Evolutionary conservation across 2,888 invertebrate species (phyloP), one percentile per base, ranked within the genome.

Genomic region (Hydrotaea diabolus): DNA sequence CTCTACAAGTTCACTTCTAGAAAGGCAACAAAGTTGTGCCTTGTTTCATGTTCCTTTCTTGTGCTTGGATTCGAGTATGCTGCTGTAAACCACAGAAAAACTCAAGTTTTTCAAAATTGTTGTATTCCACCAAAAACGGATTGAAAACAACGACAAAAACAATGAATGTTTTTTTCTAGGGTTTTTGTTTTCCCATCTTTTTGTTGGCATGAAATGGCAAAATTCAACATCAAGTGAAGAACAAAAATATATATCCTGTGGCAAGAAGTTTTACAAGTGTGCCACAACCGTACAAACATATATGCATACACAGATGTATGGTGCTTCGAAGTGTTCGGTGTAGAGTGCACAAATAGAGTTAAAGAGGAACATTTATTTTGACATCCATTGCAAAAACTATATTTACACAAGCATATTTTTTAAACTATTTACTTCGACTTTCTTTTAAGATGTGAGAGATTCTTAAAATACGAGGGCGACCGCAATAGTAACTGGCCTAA

Each of bases 71-170:
- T n/a, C n/a, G n/a, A n/a, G n/a, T n/a, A 31, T 7, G n/a, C 49
- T 49, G 8, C n/a, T 49, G 43, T n/a, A 49, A 49, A 49, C 49
- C 49, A n/a, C 49, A 49, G 49, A n/a, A 49, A 49, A 49, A 49
- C 49, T 49, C n/a, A 13, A 13, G 49, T 49, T 49, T 49, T n/a
- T 13, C 49, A 13, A 49, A 49, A 49, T 49, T 49, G 8, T 49
- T 15, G 49, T 49, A n/a, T 49, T 49, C n/a, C 49, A n/a, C 49
- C 49, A 9, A 43, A 43, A 43, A 43, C 43, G 13, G 31, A 31
- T 31, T 31, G 31, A 31, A 43, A 43, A 43, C n/a, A n/a, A n/a
- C 49, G 49, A 49, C 49, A 49, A 49, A 49, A 49, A 49, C 49
- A 49, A n/a, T 13, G 49, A 15, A 49, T 49, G 49, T 49, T 49